phyloP scores from a whole-genome alignment of 2,797 vertebrate genomes.

The Pangasius djambal region DNA sequence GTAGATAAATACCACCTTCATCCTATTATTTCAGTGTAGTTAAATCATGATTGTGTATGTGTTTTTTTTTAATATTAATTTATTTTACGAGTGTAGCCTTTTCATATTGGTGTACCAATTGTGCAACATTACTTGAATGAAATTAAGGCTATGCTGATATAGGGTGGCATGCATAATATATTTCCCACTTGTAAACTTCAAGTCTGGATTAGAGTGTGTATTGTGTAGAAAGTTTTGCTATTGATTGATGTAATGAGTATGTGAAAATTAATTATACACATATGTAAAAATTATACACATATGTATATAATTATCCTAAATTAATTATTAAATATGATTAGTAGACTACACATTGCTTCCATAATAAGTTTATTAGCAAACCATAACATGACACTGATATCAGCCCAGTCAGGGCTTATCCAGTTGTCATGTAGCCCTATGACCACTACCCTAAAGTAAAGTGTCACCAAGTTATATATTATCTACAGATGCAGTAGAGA shows the following conservation, averaged over 20 bases:
- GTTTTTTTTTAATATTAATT: neutral
- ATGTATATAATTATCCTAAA: neutral
- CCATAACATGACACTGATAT: neutral
- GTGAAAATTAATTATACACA: neutral
- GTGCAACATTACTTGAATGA: neutral
- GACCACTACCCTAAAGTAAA: neutral
- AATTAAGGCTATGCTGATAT: neutral
- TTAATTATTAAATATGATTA: conserved; percentile 3
- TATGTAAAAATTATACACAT: neutral
- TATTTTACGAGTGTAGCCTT: neutral
- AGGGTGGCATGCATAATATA: neutral
- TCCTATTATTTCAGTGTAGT: neutral
- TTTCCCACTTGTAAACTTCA: neutral
- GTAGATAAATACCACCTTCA: neutral
- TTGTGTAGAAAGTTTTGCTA: neutral
- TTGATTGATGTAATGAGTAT: neutral
- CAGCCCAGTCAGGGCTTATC: neutral
- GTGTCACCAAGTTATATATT: neutral
- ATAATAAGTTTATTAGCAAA: neutral
- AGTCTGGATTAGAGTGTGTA: neutral
- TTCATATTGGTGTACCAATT: neutral
- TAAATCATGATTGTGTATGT: neutral
- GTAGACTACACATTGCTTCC: neutral
- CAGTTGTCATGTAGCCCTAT: neutral
- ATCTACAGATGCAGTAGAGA: neutral